Base-by-base conservation (phyloP, 92 coral and sea anemone genomes). In the Parazoanthus swiftii region DNA sequence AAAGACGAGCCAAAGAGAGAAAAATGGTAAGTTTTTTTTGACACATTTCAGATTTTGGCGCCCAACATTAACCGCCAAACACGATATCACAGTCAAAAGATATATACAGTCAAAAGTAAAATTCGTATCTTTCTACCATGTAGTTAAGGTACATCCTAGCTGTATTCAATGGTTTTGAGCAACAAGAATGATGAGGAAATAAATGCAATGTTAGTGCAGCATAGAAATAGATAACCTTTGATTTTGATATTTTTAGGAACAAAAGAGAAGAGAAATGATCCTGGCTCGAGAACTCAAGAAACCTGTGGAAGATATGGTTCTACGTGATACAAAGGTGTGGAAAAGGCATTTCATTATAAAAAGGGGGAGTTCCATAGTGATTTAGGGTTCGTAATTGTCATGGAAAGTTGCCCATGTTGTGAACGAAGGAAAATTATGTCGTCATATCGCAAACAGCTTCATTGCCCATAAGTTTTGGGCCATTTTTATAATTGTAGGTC, bases 281-380 rank as follows among this genome's bases (percentile, higher is more conserved):
- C 92, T 96, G 39, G 95, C 98, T 85, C 98, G 99, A 76, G 99
- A 96, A 87, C 88, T 96, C 58, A 96, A 96, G 89, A 96, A 93
- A 76, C 98, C 99, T 16, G 99, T 96, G 0, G 99, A 96, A 78
- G 99, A 96, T 80, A 96, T 96, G 99, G 99, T 96, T 26, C 89
- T 96, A 21, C 90, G 98, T 67, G 99, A 96, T 85, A 95, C 96
- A 14, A 96, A 96, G 99, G 99, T 96, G 74, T 8, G 81, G 38
- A n/a, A 16, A 21, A 37, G 73, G 5, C 14, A 23, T 51, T 89
- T 89, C 13, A 5, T 83, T 15, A 14, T 16, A 37, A 7, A 20
- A 25, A 1, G 20, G 2, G 87, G 25, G 38, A 29, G 20, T 7
- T 39, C 21, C 35, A 80, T 16, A 82, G 14, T 59, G 8, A 48